phyloP scores from a whole-genome alignment of 2,113 vertebrate species.

The Dipodomys ordii region DNA sequence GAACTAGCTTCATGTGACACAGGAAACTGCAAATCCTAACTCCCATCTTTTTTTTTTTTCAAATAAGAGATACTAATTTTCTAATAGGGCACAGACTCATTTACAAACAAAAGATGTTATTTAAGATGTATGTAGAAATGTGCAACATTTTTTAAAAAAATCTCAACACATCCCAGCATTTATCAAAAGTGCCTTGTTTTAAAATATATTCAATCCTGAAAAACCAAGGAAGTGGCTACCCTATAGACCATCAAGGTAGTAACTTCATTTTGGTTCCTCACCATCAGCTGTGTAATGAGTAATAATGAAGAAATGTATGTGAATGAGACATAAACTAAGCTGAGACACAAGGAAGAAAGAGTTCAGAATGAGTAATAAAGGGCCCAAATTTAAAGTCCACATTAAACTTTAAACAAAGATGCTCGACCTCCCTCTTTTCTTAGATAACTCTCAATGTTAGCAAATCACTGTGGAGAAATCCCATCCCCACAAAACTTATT shows the following conservation, averaged over 20 bases:
- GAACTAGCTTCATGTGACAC: constrained; percentile 15
- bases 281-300: constrained; percentile 54
- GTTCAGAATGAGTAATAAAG: constrained; percentile 64
- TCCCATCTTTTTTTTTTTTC: neutral
- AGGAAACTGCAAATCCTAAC: constrained; percentile 54
- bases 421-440: constrained; percentile 55
- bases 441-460: constrained; percentile 1
- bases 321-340: constrained; percentile 63
- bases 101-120: constrained; percentile 60
- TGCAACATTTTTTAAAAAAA: constrained; percentile 26
- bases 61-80: constrained; percentile 43
- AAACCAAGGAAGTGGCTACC: constrained; percentile 53
- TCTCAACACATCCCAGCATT: constrained; percentile 35
- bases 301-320: constrained; percentile 59
- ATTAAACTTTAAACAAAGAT: constrained; percentile 73
- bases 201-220: constrained; percentile 50
- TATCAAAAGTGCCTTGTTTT: constrained; percentile 50
- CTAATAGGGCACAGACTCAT: constrained; percentile 37
- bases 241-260: constrained; percentile 48
- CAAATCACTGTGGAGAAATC: constrained; percentile 61
- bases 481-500: constrained; percentile 56
- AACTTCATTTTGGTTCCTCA: constrained; percentile 31
- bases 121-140: constrained; percentile 44
- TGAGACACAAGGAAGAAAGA: constrained; percentile 19
- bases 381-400: constrained; percentile 72